Conservation (phyloP, 2,797 vertebrate species). For the Chrosomus eos region DNA sequence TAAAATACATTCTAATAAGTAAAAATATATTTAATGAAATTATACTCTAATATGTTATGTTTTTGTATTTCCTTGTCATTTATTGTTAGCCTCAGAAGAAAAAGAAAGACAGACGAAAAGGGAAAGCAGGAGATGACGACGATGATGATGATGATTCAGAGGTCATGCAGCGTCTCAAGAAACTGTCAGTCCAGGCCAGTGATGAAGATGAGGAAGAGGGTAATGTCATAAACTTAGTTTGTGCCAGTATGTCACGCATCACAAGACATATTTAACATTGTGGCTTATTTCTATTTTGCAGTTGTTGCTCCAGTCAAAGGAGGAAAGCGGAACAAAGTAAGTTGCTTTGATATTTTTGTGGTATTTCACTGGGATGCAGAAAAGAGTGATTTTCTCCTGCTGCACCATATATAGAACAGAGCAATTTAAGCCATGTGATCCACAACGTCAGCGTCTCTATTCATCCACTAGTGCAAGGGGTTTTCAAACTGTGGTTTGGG, state of each 20-base stretch:
- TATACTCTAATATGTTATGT: not conserved
- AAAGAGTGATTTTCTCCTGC: not conserved
- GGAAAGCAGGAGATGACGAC: slow-evolving; percentile 67
- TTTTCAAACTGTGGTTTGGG: too few species aligned
- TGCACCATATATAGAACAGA: not conserved
- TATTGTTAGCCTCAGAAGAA: slow-evolving; percentile 80
- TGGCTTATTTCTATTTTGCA: slow-evolving; percentile 63
- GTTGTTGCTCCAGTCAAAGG: slow-evolving; percentile 68
- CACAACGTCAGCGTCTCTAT: not conserved
- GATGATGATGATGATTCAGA: slow-evolving; percentile 76
- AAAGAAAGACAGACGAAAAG: slow-evolving; percentile 83
- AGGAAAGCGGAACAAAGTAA: slow-evolving; percentile 80
- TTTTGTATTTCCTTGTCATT: not conserved
- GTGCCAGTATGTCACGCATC: not conserved
- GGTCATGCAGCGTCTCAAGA: slow-evolving; percentile 83
- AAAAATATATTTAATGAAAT: not conserved
- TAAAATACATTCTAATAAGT: not conserved
- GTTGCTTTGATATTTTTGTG: not conserved
- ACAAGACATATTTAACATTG: not conserved
- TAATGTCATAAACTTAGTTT: slow-evolving; percentile 43
- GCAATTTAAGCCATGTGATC: not conserved
- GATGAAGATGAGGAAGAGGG: slow-evolving; percentile 82
- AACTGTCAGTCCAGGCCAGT: slow-evolving; percentile 84
- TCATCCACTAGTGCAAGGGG: too few species aligned
- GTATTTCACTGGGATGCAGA: not conserved